phyloP scores from a whole-genome alignment of 1,140 invertebrate genomes.

The Aphaenogaster ashmeadi region DNA sequence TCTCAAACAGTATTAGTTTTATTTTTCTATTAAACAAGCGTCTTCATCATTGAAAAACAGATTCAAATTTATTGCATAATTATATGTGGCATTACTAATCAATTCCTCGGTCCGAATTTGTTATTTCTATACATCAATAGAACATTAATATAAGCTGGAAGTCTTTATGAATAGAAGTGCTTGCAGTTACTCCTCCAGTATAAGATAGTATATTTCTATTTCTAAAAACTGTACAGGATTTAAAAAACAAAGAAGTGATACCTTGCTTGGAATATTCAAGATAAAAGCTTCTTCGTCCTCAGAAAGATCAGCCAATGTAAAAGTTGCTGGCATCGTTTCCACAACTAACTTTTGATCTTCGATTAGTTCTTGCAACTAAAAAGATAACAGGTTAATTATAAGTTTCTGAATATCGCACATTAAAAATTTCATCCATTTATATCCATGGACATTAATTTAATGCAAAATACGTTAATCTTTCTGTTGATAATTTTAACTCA shows the following conservation, averaged over 20 bases:
- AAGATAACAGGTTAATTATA: background rate
- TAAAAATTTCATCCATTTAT: background rate
- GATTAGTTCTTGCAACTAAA: constrained; percentile 29
- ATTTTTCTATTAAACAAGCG: background rate
- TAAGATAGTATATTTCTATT: background rate
- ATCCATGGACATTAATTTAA: background rate
- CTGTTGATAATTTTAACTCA: background rate
- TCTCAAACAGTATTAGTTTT: background rate
- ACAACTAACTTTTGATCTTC: constrained; percentile 14
- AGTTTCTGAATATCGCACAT: background rate
- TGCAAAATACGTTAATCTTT: background rate
- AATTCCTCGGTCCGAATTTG: background rate
- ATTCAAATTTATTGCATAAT: background rate
- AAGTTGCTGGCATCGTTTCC: constrained; percentile 18
- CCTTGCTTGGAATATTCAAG: constrained; percentile 43
- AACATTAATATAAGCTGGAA: background rate
- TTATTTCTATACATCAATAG: background rate
- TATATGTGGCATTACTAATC: background rate
- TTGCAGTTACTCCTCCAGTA: background rate
- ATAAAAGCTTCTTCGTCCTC: constrained; percentile 38
- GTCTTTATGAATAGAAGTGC: background rate
- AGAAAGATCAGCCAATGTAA: constrained; percentile 33
- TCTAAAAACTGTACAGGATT: background rate
- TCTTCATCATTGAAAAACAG: background rate
- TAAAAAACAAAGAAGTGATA: background rate